Evolutionary conservation across 1,140 invertebrate genomes (phyloP).

Genomic region (Cryptotermes secundus): DNA sequence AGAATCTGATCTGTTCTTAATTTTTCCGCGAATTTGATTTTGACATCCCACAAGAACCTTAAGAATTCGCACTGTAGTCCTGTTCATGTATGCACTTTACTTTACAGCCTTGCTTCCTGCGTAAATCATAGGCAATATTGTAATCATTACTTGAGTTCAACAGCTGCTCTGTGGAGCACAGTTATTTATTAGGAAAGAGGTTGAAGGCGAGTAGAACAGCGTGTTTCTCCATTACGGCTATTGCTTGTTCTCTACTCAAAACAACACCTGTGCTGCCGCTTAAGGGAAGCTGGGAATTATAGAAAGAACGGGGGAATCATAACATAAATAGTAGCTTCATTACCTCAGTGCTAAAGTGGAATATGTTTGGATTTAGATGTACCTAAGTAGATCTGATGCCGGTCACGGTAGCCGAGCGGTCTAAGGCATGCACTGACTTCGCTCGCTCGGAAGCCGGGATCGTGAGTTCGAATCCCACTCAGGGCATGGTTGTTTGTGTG

Average conservation of each 20-base stretch:
- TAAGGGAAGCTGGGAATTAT: neutral
- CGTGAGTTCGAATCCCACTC: too few relatives aligned
- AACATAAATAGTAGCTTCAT: neutral
- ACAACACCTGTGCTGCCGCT: neutral
- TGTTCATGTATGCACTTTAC: neutral
- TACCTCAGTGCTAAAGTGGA: neutral
- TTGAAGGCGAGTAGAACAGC: neutral
- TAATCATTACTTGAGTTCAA: neutral
- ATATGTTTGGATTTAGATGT: neutral
- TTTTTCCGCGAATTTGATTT: neutral
- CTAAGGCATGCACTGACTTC: too few relatives aligned
- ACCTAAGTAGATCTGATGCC: too few relatives aligned
- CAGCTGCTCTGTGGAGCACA: neutral
- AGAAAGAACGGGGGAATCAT: neutral
- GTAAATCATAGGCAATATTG: conserved; percentile 2
- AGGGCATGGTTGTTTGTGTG: too few relatives aligned
- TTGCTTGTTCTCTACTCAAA: neutral
- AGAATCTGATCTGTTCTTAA: neutral
- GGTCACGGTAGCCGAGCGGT: too few relatives aligned
- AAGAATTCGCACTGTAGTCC: neutral
- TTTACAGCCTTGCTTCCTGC: neutral
- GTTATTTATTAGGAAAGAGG: conserved; percentile 9
- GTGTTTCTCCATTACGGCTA: neutral
- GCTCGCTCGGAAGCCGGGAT: too few relatives aligned
- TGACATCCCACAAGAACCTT: neutral